Base-by-base conservation (phyloP, 1,140 invertebrate species). In the Sitophilus oryzae region DNA sequence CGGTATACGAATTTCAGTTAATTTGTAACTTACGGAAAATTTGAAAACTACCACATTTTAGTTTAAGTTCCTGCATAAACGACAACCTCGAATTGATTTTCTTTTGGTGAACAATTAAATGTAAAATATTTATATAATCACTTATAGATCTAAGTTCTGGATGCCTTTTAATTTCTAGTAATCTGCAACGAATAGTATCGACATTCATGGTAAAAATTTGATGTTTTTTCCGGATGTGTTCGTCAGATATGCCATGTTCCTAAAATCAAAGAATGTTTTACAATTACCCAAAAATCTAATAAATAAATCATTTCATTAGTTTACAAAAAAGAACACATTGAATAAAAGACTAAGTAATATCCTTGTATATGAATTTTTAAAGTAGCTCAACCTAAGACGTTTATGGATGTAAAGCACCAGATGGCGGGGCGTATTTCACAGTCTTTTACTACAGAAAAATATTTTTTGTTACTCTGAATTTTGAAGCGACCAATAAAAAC, bases 71-170 rank as follows among this genome's bases (percentile, higher is more conserved):
- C 52, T 73, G 63, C 20, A 82, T 64, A 56, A 73, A 76, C 11
- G 56, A 42, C 2, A 81, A 37, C 46, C 79, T 72, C 23, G 71
- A 61, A 21, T 71, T 65, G 2, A 74, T 71, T 37, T 65, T 72
- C 1, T 72, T 73, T 36, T 76, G 76, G 50, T 73, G 69, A 18
- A 69, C 43, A 19, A 81, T 71, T 56, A 82, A 66, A 62, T 67
- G 66, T 6, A 82, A 62, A 52, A 81, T 73, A 58, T 72, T 68
- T 21, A 75, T 75, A 71, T 80, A 73, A 16, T 74, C 67, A 2
- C 64, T 62, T 57, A 78, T 75, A 22, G 76, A 25, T 22, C 68
- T 65, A 14, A 81, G 71, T 46, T 81, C 76, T 8, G 75, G 74
- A 36, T 66, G 71, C 9, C 57, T 56, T 58, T 70, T 66, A 21